phyloP scores from a whole-genome alignment of 2,888 invertebrate species.

The Andrena camellia region DNA sequence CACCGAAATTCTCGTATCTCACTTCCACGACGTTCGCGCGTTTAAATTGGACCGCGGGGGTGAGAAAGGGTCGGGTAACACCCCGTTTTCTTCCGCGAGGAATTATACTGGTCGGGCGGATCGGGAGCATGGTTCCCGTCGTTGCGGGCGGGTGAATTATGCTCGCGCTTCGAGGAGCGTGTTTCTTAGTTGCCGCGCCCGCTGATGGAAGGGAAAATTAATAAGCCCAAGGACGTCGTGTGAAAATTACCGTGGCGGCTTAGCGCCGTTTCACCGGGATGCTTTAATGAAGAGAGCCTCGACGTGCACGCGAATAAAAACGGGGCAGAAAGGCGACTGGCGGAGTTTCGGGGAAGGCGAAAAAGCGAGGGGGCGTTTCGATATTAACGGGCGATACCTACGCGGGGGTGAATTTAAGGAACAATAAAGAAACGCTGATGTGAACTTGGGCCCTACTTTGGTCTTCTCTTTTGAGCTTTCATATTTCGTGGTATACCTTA shows the following conservation, averaged over 20 bases:
- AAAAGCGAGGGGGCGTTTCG: background rate
- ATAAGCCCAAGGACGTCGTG: constrained; percentile 45
- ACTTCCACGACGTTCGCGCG: background rate
- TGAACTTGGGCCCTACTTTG: too few relatives aligned
- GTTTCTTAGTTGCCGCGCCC: constrained; percentile 29
- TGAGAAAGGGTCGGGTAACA: constrained; percentile 6
- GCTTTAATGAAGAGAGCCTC: constrained; percentile 41
- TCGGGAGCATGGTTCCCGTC: background rate
- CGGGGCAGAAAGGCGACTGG: background rate
- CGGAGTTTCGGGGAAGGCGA: background rate
- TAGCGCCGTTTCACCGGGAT: constrained; percentile 10
- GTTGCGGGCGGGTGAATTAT: constrained; percentile 19
- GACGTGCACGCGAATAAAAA: constrained; percentile 26
- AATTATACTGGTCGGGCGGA: constrained; percentile 25
- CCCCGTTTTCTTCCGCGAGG: constrained; percentile 6
- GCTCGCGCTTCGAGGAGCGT: constrained; percentile 1
- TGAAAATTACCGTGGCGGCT: constrained; percentile 32
- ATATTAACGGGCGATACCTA: background rate
- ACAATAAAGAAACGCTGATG: too few relatives aligned
- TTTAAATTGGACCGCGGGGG: constrained; percentile 26
- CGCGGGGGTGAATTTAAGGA: background rate
- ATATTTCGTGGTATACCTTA: too few relatives aligned
- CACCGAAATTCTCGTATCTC: constrained; percentile 43
- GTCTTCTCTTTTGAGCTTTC: too few relatives aligned
- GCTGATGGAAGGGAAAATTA: constrained; percentile 51